These are phyloP conservation scores for Lasioglossum albipes DNA, from an alignment of 1,140 invertebrate species.

Conservation along the genomic window DNA sequence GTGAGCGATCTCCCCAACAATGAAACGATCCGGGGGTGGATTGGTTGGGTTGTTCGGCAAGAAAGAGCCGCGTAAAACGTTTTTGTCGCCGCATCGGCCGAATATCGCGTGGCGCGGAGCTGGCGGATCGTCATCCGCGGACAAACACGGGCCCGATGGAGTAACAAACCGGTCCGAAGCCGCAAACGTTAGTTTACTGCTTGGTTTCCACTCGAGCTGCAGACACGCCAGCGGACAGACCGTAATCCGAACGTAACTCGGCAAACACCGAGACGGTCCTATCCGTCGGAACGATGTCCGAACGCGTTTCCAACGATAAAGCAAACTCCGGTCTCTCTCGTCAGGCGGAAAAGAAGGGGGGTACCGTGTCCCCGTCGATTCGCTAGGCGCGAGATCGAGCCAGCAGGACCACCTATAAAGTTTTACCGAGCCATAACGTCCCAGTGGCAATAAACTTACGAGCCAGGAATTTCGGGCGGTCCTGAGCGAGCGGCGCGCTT, in stretches of 20 bases:
- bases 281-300: slow-evolving; percentile 35
- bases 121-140: no score
- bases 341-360: no score
- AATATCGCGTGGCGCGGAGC: background rate
- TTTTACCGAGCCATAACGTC: background rate
- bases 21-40: no score
- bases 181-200: slow-evolving; percentile 42
- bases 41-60: no score
- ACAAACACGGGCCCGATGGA: slow-evolving; percentile 44
- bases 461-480: slow-evolving; percentile 21
- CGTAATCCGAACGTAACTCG: slow-evolving; percentile 58
- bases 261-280: slow-evolving; percentile 47
- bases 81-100: no score
- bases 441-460: slow-evolving; percentile 14
- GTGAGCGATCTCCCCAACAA: no score
- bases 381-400: slow-evolving; percentile 1
- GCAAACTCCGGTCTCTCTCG: background rate
- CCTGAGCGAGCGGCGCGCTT: slow-evolving; percentile 13
- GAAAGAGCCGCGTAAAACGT: no score
- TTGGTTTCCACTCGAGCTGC: slow-evolving; percentile 34
- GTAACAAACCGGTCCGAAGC: slow-evolving; percentile 31
- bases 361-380: background rate
- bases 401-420: slow-evolving; percentile 19
- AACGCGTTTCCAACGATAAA: slow-evolving; percentile 41
- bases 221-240: slow-evolving; percentile 46